These are phyloP conservation scores for Sinocyclocheilus rhinocerous DNA, from an alignment of 2,113 vertebrate species.

Conservation along the genomic window DNA sequence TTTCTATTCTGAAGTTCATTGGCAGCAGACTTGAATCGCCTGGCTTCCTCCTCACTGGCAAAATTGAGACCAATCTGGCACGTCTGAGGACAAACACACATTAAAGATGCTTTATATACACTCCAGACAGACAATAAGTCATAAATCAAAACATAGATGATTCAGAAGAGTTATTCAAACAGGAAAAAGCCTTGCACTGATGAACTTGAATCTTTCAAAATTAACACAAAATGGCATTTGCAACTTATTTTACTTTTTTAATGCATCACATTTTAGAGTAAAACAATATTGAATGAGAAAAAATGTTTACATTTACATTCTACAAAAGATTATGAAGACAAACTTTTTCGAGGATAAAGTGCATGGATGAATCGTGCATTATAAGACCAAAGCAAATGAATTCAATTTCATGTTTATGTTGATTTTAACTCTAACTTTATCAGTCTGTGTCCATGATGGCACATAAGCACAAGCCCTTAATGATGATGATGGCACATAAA, in stretches of 20 bases:
- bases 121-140: background rate
- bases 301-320: too few species aligned
- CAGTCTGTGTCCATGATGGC: background rate
- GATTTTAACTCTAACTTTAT: background rate
- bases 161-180: background rate
- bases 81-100: conserved; percentile 73
- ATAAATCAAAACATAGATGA: background rate
- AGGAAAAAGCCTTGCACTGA: too few species aligned
- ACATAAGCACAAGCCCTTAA: conserved; percentile 1
- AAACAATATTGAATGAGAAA: background rate
- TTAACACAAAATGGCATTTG: background rate
- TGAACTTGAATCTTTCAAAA: too few species aligned
- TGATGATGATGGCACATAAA: conserved; percentile 8
- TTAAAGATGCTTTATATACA: background rate
- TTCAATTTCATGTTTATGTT: background rate
- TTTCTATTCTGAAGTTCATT: conserved; percentile 80
- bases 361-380: background rate
- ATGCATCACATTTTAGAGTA: background rate
- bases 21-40: conserved; percentile 80
- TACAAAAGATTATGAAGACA: background rate
- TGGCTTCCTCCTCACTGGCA: conserved; percentile 93
- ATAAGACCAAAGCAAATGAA: background rate
- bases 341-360: background rate
- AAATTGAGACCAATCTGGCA: conserved; percentile 97
- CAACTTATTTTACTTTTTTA: background rate